These are phyloP conservation scores for Dromaius novaehollandiae DNA, from an alignment of 2,113 vertebrate genomes.

Conservation along the genomic window DNA sequence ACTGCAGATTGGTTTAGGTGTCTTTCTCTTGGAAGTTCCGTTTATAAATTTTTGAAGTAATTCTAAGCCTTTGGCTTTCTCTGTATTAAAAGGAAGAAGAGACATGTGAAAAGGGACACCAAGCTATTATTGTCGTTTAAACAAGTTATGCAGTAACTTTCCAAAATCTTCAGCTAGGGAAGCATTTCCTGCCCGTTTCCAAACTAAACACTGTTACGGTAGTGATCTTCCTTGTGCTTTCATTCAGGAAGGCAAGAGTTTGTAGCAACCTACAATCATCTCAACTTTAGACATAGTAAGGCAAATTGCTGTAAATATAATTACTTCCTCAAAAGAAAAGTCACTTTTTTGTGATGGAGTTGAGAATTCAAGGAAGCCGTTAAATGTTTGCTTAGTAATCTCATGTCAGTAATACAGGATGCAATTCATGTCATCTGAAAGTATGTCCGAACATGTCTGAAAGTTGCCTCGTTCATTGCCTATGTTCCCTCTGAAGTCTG, in stretches of 20 bases:
- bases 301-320: neutral
- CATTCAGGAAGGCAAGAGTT: neutral
- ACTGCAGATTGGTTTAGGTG: neutral
- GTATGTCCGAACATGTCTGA: conserved; percentile 21
- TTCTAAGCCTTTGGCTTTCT: neutral
- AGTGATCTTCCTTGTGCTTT: neutral
- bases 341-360: neutral
- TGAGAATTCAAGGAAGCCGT: neutral
- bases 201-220: neutral
- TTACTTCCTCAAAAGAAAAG: neutral
- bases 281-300: fast-evolving
- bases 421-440: conserved; percentile 2
- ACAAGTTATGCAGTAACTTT: neutral
- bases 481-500: neutral
- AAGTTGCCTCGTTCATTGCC: neutral
- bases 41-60: neutral
- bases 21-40: neutral
- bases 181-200: neutral
- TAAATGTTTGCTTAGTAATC: conserved; percentile 24
- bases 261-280: neutral
- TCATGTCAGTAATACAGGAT: conserved; percentile 1
- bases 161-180: neutral
- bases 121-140: neutral
- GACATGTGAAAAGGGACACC: neutral
- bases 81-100: neutral